Evolutionary conservation across 2,888 invertebrate genomes (phyloP).

Genomic region (Drosophila demipolita): DNA sequence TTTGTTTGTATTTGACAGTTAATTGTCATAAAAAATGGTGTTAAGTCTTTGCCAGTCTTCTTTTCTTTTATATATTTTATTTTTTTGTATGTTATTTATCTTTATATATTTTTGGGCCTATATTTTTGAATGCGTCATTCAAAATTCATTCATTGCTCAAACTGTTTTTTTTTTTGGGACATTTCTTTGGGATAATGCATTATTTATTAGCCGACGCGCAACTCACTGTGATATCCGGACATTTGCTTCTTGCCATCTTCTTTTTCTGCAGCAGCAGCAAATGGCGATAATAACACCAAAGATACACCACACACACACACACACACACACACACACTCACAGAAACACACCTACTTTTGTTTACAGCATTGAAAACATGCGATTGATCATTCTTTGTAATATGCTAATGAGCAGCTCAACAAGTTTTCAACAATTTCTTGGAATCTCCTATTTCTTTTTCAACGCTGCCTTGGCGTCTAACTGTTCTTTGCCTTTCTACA

Average conservation of each 20-base stretch:
- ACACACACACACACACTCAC: constrained; percentile 19
- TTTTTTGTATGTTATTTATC: neutral
- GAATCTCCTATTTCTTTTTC: constrained; percentile 24
- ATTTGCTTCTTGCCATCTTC: constrained; percentile 26
- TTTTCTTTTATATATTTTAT: neutral
- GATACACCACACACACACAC: constrained; percentile 16
- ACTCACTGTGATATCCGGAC: constrained; percentile 52
- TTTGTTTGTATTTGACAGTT: constrained; percentile 14
- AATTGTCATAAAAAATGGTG: constrained; percentile 3
- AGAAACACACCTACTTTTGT: constrained; percentile 6
- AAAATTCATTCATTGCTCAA: constrained; percentile 52
- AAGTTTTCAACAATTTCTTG: constrained; percentile 50
- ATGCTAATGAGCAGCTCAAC: constrained; percentile 65
- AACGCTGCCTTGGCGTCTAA: constrained; percentile 43
- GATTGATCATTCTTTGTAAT: constrained; percentile 54
- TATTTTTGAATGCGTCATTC: neutral
- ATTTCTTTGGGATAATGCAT: constrained; percentile 48
- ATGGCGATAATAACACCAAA: neutral
- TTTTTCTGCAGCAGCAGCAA: constrained; percentile 7
- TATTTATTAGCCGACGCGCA: constrained; percentile 54
- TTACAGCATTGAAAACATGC: constrained; percentile 25
- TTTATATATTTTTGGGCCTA: neutral
- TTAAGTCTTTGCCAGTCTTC: neutral
- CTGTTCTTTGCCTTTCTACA: constrained; percentile 63
- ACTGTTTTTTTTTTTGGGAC: constrained; percentile 5